Evolutionary conservation across 2,797 vertebrate genomes (phyloP).

Genomic region (Enoplosus armatus): DNA sequence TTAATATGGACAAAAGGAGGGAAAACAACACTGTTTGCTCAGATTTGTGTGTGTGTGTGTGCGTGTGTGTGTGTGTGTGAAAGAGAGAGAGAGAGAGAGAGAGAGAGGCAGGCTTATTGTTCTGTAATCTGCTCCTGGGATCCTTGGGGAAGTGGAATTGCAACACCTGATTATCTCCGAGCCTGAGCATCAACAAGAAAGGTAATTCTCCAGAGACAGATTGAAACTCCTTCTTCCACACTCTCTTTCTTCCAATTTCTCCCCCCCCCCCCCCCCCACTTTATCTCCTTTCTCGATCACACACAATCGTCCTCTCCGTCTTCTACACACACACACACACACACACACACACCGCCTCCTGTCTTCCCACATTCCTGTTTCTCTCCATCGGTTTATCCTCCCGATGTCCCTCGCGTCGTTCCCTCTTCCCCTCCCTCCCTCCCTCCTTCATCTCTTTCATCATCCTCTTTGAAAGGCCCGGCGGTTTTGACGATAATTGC

Average conservation of each 20-base stretch:
- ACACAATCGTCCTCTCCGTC: too few species aligned
- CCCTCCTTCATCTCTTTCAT: constrained; percentile 48
- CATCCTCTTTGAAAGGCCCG: constrained; percentile 45
- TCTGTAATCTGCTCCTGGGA: constrained; percentile 60
- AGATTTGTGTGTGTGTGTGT: constrained; percentile 22
- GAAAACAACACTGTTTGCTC: constrained; percentile 45
- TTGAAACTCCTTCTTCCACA: constrained; percentile 47
- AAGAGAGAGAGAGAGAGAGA: not conserved
- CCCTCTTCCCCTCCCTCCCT: constrained; percentile 14
- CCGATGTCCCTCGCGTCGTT: constrained; percentile 12
- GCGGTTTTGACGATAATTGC: constrained; percentile 42
- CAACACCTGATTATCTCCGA: constrained; percentile 73
- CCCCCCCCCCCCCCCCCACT: too few species aligned
- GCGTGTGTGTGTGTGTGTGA: not conserved
- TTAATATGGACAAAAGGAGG: constrained; percentile 43
- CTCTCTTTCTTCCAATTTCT: constrained; percentile 40
- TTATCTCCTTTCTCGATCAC: constrained; percentile 32
- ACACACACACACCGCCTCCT: not conserved
- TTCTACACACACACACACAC: not conserved
- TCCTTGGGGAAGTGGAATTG: constrained; percentile 67
- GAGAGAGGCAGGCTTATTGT: constrained; percentile 40
- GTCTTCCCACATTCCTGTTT: constrained; percentile 18
- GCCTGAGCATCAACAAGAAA: constrained; percentile 53
- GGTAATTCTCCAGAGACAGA: constrained; percentile 64
- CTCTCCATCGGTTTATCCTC: constrained; percentile 30